Base-by-base conservation (phyloP, 2,888 invertebrate species). In the Pterostichus madidus region DNA sequence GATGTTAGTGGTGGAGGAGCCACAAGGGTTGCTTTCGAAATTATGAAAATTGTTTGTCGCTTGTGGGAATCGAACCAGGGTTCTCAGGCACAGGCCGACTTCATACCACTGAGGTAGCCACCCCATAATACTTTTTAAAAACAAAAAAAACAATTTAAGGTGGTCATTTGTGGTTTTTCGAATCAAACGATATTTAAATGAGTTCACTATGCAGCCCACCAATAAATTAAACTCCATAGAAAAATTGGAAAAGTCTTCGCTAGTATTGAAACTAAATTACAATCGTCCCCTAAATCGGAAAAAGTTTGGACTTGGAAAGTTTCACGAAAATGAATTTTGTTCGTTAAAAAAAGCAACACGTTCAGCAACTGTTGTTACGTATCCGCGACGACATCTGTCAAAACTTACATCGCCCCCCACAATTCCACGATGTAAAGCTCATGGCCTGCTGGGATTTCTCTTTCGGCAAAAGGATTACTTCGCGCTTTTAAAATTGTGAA, bases 321-420 rank as follows among this genome's bases (percentile, higher is more conserved):
- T 71, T 7, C 6, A 64, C 64, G 68, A 71, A 71, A 64, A 71
- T 71, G 68, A 71, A 71, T 46, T 71, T 71, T 71, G 68, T 71
- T 71, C 24, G 68, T 71, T 71, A 44, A 44, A 44, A 64, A 44
- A 71, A 71, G 68, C 13, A 44, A 71, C 68, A 71, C 64, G 35
- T 64, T 35, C 32, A 71, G 68, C 68, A 71, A 35, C 15, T 71
- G 68, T 71, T 71, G 68, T 71, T 71, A 17, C 24, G 68, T 71
- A 44, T 71, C 39, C 17, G 3, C 35, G 32, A 61, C 35, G 32
- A 64, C 64, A 64, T 64, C 64, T 64, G 64, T 64, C 64, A 64
- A 64, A 64, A 64, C 64, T 35, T 35, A 61, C 64, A 13, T 5
- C 6, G 64, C 13, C 13, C n/a, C 31, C 32, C 32, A 11, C 11